Base-by-base conservation (phyloP, 2,797 vertebrate genomes). In the Parambassis ranga region DNA sequence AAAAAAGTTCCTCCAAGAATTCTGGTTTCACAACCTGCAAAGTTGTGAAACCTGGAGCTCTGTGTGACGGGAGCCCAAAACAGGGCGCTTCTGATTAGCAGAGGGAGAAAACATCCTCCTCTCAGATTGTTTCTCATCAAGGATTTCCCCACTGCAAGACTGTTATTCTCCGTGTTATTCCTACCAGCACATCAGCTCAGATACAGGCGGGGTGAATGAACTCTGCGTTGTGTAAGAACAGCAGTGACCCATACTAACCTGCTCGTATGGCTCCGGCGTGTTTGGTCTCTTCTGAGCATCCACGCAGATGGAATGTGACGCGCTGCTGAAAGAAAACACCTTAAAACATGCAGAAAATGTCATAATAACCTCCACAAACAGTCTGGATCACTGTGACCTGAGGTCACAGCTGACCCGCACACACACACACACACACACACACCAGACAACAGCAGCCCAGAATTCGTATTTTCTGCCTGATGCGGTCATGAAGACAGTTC, bases 221-320 rank as follows among this genome's bases (percentile, higher is more conserved):
- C 90, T 86, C 14, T 6, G 10, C 49, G 72, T 91, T 89, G 81
- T 77, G 82, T 79, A 87, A 89, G 82, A 87, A 48, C 66, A 38
- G 55, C 57, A 16, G 23, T 74, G 81, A 83, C 65, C 77, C 53
- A 44, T 10, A 16, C 53, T 66, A 66, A 77, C 71, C 78, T 24
- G 7, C 47, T 71, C 48, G 47, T 27, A 43, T 20, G 26, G 15
- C 64, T 69, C 55, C 52, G 46, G 35, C 49, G 18, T 82, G 78
- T 83, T 81, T 71, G 67, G 65, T 65, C 75, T 78, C 39, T 58
- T 79, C 67, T 65, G 22, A 81, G 53, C 1, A 8, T 67, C 49
- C 49, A 78, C 8, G 20, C 62, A 51, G 56, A 77, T 78, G 71
- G 83, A 87, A 88, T 83, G 81, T 73, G 82, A 87, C 55, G 38